Percentiles rank a stretch among this genome's conserved stretches.
Conservation (phyloP, 2,888 invertebrate species). For the Eurytoma adleriae region DNA sequence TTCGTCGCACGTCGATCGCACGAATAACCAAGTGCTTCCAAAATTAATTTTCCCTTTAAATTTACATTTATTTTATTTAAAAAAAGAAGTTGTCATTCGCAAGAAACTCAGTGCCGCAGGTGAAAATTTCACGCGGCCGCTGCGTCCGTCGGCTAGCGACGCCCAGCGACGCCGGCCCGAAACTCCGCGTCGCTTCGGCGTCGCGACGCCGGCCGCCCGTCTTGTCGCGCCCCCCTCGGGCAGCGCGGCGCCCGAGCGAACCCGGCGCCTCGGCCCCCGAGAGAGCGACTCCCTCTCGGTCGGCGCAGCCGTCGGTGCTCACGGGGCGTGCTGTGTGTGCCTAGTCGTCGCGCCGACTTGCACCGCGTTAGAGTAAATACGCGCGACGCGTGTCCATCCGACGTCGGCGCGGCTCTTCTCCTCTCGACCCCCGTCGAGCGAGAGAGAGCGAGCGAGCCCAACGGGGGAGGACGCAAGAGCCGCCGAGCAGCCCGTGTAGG, state of each 20-base stretch:
- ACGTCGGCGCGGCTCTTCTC: neutral
- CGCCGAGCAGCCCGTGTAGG: neutral
- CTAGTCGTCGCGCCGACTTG: neutral
- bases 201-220: slow-evolving; percentile 21
- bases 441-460: neutral
- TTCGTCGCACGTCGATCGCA: too few species aligned
- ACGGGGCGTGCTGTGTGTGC: slow-evolving; percentile 26
- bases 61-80: too few species aligned
- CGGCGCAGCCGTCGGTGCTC: neutral
- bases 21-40: too few species aligned
- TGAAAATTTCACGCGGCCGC: too few species aligned
- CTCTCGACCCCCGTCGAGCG: neutral
- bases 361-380: neutral
- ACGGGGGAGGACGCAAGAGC: neutral
- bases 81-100: too few species aligned
- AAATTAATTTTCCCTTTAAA: too few species aligned
- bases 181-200: neutral
- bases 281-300: neutral
- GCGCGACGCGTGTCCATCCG: neutral
- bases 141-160: slow-evolving; percentile 6
- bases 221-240: slow-evolving; percentile 13
- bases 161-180: neutral
- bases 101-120: too few species aligned
- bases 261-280: neutral
- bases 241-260: neutral